A percentile compares a stretch with the other conserved stretches of the same genome.
These are phyloP conservation scores for Tenthredo mesomela DNA, from an alignment of 2,888 invertebrate species.

Conservation along the genomic window DNA sequence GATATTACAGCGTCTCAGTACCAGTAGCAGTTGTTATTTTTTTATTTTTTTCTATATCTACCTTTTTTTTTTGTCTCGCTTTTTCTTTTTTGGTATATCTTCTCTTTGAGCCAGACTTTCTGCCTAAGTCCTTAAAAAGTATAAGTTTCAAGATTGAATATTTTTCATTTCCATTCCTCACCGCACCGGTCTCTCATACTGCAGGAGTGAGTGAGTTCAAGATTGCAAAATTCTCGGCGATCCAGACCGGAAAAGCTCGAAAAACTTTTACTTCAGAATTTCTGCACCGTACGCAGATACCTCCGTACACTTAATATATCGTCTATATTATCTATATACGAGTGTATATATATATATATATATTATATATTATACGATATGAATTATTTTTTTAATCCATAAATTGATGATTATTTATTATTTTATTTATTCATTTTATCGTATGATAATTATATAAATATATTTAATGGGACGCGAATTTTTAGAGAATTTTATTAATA, in stretches of 20 bases:
- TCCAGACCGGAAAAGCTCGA: conserved; percentile 11
- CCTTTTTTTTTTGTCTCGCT: no score
- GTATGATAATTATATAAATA: no score
- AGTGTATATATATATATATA: neutral
- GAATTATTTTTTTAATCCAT: no score
- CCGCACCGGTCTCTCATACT: neutral
- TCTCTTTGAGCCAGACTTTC: conserved; percentile 23
- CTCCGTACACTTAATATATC: neutral
- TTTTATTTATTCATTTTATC: no score
- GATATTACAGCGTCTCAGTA: conserved; percentile 16
- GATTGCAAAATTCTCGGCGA: conserved; percentile 37
- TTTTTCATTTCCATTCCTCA: conserved; percentile 51
- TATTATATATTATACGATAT: neutral
- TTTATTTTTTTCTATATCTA: neutral
- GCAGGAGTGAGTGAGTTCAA: conserved; percentile 1
- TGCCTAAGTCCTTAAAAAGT: conserved; percentile 44
- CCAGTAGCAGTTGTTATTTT: conserved; percentile 1
- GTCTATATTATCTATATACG: neutral
- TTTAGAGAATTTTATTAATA: no score
- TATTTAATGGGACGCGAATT: no score
- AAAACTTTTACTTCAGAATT: conserved; percentile 1
- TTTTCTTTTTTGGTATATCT: neutral
- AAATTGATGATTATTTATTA: no score
- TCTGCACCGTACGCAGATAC: neutral
- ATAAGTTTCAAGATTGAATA: conserved; percentile 50